Base-by-base conservation (phyloP, 2,113 vertebrate genomes). In the Muntiacus muntjak region DNA sequence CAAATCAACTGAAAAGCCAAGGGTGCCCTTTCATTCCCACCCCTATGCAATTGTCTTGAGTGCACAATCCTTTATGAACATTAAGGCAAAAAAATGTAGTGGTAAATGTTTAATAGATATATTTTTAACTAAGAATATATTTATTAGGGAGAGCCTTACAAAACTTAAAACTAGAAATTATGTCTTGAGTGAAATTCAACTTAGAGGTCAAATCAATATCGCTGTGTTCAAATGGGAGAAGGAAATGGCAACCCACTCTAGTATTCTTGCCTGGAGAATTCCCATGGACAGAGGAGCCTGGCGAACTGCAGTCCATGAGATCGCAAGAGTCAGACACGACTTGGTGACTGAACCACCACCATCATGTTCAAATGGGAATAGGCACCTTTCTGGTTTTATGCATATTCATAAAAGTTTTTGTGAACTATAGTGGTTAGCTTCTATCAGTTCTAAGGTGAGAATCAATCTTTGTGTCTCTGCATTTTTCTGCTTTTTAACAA, bases 381-480 rank as follows among this genome's bases (percentile, higher is more conserved):
- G 40, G 5, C 5, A 54, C 60, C 26, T 92, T 88, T 97, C 50
- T 91, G 16, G 7, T 84, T 97, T 91, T 81, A 57, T 81, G 21
- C 9, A 1, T 54, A 50, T 43, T 28, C 23, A 83, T 26, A 74
- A 17, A 89, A 71, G 58, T 1, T 50, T 67, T 78, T 89, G 52
- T 60, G 10, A 85, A 82, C 13, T 55, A 79, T 0, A 96, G 4
- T 81, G 94, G 14, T 95, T 88, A 92, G 9, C 17, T 92, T 90
- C 33, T 82, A 25, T 89, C 16, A 87, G 17, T 88, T 95, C 4
- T 92, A 55, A 95, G 54, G 55, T 94, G 74, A 95, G 7, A 62
- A 55, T 91, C 47, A 87, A 5, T 78, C 4, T 88, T 83, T 74
- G 15, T 86, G n/a, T 86, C 19, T 92, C 5, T 40, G 43, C 28